These are phyloP conservation scores for Caenorhabditis virilis DNA, from an alignment of 2,888 invertebrate species.

Conservation along the genomic window DNA sequence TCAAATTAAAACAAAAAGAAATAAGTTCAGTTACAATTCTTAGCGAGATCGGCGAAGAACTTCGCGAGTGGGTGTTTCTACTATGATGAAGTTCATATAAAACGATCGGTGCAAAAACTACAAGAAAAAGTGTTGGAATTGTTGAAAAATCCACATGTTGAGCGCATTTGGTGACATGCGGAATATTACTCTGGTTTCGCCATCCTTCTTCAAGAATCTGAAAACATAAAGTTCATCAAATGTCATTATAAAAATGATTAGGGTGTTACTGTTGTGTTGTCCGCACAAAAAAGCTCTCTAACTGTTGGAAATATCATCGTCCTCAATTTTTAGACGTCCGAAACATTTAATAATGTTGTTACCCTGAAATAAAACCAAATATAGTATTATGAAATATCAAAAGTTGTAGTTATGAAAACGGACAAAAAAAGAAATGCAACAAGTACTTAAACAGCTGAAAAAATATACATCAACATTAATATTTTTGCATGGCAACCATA, in stretches of 20 bases:
- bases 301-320: slow-evolving; percentile 29
- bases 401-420: too few relatives aligned
- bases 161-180: slow-evolving; percentile 53
- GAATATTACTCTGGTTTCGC: slow-evolving; percentile 39
- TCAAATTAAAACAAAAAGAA: slow-evolving; percentile 2
- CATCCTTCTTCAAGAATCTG: slow-evolving; percentile 44
- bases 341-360: slow-evolving; percentile 5
- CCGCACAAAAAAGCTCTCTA: slow-evolving; percentile 36
- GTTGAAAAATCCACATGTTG: slow-evolving; percentile 61
- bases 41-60: slow-evolving; percentile 55
- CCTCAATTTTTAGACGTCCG: slow-evolving; percentile 5
- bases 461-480: too few relatives aligned
- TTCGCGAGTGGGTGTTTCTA: slow-evolving; percentile 44
- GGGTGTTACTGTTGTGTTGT: slow-evolving; percentile 26
- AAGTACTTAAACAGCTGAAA: too few relatives aligned
- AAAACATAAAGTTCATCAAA: slow-evolving; percentile 5
- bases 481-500: too few relatives aligned
- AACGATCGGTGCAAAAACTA: slow-evolving; percentile 53
- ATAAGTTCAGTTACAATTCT: slow-evolving; percentile 53
- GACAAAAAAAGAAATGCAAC: too few relatives aligned
- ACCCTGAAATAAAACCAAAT: too few relatives aligned
- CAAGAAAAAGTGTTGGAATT: slow-evolving; percentile 58
- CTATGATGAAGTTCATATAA: slow-evolving; percentile 58
- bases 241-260: background rate
- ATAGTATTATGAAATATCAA: too few relatives aligned